phyloP scores from a whole-genome alignment of 2,797 vertebrate species.

The Xiphorhynchus erythropygius region DNA sequence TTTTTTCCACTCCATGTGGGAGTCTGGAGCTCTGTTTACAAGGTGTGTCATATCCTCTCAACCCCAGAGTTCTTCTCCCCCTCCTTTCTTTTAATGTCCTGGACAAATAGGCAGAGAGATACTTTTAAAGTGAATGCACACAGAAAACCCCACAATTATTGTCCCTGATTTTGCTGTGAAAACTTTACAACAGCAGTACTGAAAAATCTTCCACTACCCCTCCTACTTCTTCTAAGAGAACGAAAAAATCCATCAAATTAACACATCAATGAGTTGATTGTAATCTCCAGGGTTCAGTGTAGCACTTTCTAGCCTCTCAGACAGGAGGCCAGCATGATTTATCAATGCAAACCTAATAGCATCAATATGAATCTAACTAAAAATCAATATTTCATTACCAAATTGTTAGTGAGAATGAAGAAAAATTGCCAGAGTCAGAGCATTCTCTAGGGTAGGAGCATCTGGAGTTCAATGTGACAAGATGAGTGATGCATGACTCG shows the following conservation, averaged over 20 bases:
- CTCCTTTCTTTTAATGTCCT: slow-evolving; percentile 25
- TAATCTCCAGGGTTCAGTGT: slow-evolving; percentile 90
- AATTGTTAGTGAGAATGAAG: slow-evolving; percentile 99
- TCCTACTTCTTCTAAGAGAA: slow-evolving; percentile 89
- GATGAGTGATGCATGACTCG: slow-evolving; percentile 96
- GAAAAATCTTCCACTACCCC: slow-evolving; percentile 78
- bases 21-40: slow-evolving; percentile 65
- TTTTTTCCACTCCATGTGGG: slow-evolving; percentile 37
- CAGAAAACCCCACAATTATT: slow-evolving; percentile 66
- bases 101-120: slow-evolving; percentile 37
- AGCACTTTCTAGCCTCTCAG: slow-evolving; percentile 84
- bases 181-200: slow-evolving; percentile 77
- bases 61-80: slow-evolving; percentile 2
- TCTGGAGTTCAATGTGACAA: slow-evolving; percentile 99
- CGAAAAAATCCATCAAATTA: slow-evolving; percentile 98
- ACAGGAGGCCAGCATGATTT: slow-evolving; percentile 93
- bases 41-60: slow-evolving; percentile 65
- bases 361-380: slow-evolving; percentile 99
- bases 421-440: slow-evolving; percentile 93
- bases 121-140: slow-evolving; percentile 40
- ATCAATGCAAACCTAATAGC: slow-evolving; percentile 99
- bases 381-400: slow-evolving; percentile 99
- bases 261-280: slow-evolving; percentile 98
- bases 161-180: slow-evolving; percentile 76
- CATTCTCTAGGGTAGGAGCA: slow-evolving; percentile 97